phyloP scores from a whole-genome alignment of 2,797 vertebrate species.

The Meda fulgida region DNA sequence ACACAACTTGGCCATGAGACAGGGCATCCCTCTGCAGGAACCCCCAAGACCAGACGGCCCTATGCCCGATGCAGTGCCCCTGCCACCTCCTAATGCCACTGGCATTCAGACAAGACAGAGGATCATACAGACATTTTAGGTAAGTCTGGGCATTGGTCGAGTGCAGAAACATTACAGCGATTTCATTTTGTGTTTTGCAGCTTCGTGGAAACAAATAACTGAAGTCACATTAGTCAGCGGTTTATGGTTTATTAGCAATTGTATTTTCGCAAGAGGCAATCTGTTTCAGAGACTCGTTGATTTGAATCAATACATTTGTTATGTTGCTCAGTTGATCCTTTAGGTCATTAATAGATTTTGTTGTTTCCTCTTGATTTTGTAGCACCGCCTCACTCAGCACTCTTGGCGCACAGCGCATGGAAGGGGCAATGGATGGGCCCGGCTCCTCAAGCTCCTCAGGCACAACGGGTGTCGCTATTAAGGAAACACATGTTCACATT shows the following conservation, averaged over 20 bases:
- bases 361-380: not conserved
- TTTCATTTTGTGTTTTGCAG: slow-evolving; percentile 3
- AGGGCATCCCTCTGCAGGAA: slow-evolving; percentile 18
- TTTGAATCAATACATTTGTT: not conserved
- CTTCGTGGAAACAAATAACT: not conserved
- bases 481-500: no score
- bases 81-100: slow-evolving; percentile 3
- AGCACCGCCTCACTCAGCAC: not conserved
- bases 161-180: not conserved
- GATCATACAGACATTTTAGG: not conserved
- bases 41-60: slow-evolving; percentile 1
- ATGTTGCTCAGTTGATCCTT: not conserved
- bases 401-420: no score
- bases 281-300: not conserved
- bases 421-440: no score
- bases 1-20: slow-evolving; percentile 29
- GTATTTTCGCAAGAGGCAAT: not conserved
- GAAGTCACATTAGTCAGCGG: not conserved
- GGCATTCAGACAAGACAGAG: not conserved
- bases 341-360: not conserved
- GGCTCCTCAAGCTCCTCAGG: no score
- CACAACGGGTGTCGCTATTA: no score
- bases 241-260: slow-evolving; percentile 4
- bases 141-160: not conserved
- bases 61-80: slow-evolving; percentile 5